Percentiles rank a stretch among this genome's conserved stretches.
phyloP scores from a whole-genome alignment of 2,888 invertebrate species.

The Cylloceria caligata region DNA sequence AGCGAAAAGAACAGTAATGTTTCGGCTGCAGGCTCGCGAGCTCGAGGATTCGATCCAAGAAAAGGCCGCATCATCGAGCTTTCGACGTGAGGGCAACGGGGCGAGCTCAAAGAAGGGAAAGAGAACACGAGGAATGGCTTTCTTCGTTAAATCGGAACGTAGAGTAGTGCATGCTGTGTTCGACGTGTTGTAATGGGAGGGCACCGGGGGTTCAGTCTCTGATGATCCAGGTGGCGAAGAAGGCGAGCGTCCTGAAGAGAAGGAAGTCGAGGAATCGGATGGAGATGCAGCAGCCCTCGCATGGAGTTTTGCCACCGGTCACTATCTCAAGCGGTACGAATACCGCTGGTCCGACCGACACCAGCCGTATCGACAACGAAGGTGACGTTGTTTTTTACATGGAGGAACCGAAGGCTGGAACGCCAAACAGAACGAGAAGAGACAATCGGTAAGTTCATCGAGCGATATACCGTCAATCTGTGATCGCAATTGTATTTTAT shows the following conservation, averaged over 20 bases:
- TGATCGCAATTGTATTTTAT: not conserved
- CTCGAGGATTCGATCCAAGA: slow-evolving; percentile 39
- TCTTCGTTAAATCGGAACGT: slow-evolving; percentile 60
- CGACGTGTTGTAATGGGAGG: slow-evolving; percentile 83
- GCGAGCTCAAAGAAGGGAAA: slow-evolving; percentile 6
- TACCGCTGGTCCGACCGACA: slow-evolving; percentile 73
- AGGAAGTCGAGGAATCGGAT: slow-evolving; percentile 89
- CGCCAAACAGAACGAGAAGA: slow-evolving; percentile 81
- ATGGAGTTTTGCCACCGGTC: slow-evolving; percentile 74
- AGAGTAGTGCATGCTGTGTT: slow-evolving; percentile 82
- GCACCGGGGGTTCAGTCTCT: slow-evolving; percentile 88
- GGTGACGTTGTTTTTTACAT: slow-evolving; percentile 89
- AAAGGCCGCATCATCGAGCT: slow-evolving; percentile 54
- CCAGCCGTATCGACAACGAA: slow-evolving; percentile 86
- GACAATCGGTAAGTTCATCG: slow-evolving; percentile 83
- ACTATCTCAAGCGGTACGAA: slow-evolving; percentile 73
- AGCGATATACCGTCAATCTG: not conserved
- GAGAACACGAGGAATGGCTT: slow-evolving; percentile 20
- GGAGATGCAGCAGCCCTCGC: slow-evolving; percentile 84
- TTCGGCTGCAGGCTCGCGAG: slow-evolving; percentile 51
- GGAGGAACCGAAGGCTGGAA: slow-evolving; percentile 88
- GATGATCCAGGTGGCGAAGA: slow-evolving; percentile 90
- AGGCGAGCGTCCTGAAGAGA: slow-evolving; percentile 90
- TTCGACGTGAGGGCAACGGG: slow-evolving; percentile 63
- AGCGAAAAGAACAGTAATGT: slow-evolving; percentile 59